Conservation (phyloP, 2,797 vertebrate species). For the Thamnophis elegans region DNA sequence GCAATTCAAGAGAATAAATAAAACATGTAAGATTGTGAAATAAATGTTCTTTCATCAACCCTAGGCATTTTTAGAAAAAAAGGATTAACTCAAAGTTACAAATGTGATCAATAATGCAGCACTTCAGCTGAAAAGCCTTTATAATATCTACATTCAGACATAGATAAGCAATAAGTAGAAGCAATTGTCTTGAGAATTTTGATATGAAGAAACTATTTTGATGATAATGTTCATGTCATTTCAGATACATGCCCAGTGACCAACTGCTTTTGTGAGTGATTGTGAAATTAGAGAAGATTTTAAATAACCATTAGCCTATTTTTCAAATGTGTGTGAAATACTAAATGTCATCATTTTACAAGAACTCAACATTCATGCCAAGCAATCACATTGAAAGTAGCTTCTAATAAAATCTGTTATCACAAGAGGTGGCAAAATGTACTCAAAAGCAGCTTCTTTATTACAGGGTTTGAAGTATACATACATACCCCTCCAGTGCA, state of each 20-base stretch:
- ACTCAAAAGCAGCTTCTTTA: constrained; percentile 32
- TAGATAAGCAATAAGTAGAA: background rate
- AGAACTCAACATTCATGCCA: background rate
- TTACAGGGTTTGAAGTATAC: constrained; percentile 22
- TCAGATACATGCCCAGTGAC: background rate
- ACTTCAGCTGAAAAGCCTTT: background rate
- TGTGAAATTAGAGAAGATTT: constrained; percentile 1
- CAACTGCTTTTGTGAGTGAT: background rate
- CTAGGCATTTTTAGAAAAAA: background rate
- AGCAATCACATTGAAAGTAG: background rate
- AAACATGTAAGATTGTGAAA: background rate
- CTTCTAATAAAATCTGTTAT: constrained; percentile 2
- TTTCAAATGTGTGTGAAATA: background rate
- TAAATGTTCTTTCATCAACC: background rate
- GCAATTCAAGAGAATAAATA: background rate
- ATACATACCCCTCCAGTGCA: constrained; percentile 21
- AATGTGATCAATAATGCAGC: background rate
- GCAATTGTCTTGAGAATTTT: background rate
- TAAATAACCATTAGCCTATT: background rate
- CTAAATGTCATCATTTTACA: background rate
- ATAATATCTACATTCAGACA: background rate
- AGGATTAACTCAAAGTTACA: background rate
- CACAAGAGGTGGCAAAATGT: constrained; percentile 15
- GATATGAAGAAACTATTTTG: background rate
- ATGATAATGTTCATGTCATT: background rate